phyloP scores from a whole-genome alignment of 2,888 invertebrate species.

The Hololepta plana region DNA sequence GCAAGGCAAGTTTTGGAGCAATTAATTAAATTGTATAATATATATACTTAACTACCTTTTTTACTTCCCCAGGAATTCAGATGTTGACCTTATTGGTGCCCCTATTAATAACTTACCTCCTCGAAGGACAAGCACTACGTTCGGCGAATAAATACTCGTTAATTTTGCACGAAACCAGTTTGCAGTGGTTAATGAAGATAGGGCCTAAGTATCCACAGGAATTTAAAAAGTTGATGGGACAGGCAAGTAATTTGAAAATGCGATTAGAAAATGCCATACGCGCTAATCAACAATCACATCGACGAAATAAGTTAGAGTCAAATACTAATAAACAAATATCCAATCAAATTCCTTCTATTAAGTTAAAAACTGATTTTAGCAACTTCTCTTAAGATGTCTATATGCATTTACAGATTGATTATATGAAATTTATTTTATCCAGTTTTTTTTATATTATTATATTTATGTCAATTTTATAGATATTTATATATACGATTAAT shows the following conservation, averaged over 20 bases:
- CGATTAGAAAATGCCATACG: slow-evolving; percentile 77
- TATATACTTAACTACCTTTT: slow-evolving; percentile 6
- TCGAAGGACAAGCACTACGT: slow-evolving; percentile 45
- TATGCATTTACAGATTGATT: too few relatives aligned
- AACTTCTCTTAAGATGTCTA: slow-evolving; percentile 51
- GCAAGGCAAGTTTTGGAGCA: slow-evolving; percentile 29
- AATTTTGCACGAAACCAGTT: slow-evolving; percentile 70
- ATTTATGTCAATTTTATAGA: too few relatives aligned
- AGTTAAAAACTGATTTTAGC: slow-evolving; percentile 87
- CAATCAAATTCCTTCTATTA: slow-evolving; percentile 54
- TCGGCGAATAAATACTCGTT: slow-evolving; percentile 42
- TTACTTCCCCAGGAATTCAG: slow-evolving; percentile 53
- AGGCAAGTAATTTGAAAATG: slow-evolving; percentile 58
- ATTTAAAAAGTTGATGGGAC: slow-evolving; percentile 79
- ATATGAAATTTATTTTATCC: slow-evolving; percentile 1
- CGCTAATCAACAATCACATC: slow-evolving; percentile 43
- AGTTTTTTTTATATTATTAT: too few relatives aligned
- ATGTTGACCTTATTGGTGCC: slow-evolving; percentile 82
- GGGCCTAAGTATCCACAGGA: slow-evolving; percentile 89
- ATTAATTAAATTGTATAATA: slow-evolving; percentile 2
- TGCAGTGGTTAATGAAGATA: slow-evolving; percentile 78
- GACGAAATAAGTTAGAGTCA: slow-evolving; percentile 30
- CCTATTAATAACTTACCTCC: slow-evolving; percentile 69
- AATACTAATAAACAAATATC: slow-evolving; percentile 25
- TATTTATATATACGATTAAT: too few relatives aligned